phyloP scores from a whole-genome alignment of 2,797 vertebrate species.

The Chanos chanos region DNA sequence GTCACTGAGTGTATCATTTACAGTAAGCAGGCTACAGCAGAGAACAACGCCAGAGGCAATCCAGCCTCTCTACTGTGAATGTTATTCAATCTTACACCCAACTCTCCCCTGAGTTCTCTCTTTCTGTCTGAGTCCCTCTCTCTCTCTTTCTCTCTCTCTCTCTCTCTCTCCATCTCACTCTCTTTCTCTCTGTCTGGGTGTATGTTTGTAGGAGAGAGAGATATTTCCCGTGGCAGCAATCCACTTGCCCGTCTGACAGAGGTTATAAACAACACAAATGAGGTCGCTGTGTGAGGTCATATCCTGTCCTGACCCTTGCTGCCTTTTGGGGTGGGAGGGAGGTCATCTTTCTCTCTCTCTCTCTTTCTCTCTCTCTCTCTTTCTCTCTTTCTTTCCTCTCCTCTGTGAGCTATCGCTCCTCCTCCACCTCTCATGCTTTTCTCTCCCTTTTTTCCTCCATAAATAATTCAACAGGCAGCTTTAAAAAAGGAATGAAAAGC shows the following conservation, averaged over 20 bases:
- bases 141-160: neutral
- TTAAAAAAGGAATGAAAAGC: constrained; percentile 28
- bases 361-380: too few species aligned
- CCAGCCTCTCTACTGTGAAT: neutral
- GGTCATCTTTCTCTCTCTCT: constrained; percentile 32
- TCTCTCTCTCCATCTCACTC: neutral
- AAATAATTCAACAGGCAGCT: constrained; percentile 42
- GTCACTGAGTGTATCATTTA: too few species aligned
- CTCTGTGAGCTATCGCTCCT: too few species aligned
- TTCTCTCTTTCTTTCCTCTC: too few species aligned
- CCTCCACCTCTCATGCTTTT: constrained; percentile 52
- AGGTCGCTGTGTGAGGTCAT: neutral
- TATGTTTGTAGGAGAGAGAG: neutral
- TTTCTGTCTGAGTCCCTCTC: neutral
- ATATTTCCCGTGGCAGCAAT: neutral
- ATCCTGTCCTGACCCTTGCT: neutral
- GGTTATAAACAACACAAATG: constrained; percentile 19
- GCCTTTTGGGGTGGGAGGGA: neutral
- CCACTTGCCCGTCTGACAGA: constrained; percentile 13
- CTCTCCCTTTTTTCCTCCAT: constrained; percentile 40
- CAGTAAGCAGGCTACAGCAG: neutral
- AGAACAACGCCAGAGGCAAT: too few species aligned
- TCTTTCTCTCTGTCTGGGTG: constrained; percentile 1
- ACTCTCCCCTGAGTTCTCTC: neutral
- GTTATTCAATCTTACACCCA: neutral